phyloP scores from a whole-genome alignment of 2,797 vertebrate genomes.

The Hyperoplus immaculatus region DNA sequence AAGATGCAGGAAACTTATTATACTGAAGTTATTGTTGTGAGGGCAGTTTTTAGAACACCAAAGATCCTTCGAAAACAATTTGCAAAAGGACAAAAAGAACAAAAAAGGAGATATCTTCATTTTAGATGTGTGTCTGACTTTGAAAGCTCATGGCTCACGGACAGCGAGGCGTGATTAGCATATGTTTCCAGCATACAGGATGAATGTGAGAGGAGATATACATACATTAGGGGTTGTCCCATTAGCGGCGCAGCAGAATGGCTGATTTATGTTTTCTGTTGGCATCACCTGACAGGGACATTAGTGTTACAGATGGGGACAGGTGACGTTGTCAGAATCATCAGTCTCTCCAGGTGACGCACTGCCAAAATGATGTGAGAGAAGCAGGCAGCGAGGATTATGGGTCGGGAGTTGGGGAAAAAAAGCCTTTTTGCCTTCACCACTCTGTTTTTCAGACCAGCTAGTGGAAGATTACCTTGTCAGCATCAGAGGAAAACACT shows the following conservation, averaged over 20 bases:
- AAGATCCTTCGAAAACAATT: slow-evolving; percentile 34
- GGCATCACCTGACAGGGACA: slow-evolving; percentile 81
- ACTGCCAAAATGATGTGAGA: slow-evolving; percentile 72
- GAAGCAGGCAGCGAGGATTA: slow-evolving; percentile 68
- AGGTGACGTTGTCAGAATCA: slow-evolving; percentile 80
- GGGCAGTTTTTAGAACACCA: not conserved
- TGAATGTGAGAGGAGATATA: slow-evolving; percentile 70
- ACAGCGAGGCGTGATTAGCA: slow-evolving; percentile 74
- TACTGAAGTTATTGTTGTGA: slow-evolving; percentile 4
- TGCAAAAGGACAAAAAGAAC: slow-evolving; percentile 31
- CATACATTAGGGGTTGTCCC: slow-evolving; percentile 80
- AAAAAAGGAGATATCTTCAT: slow-evolving; percentile 56
- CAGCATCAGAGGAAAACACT: slow-evolving; percentile 67
- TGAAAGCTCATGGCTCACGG: slow-evolving; percentile 71
- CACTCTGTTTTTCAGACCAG: slow-evolving; percentile 44
- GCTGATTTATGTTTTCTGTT: slow-evolving; percentile 79
- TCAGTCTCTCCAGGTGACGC: slow-evolving; percentile 77
- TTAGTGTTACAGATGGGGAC: slow-evolving; percentile 84
- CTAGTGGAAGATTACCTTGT: slow-evolving; percentile 71
- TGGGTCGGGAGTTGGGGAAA: slow-evolving; percentile 43
- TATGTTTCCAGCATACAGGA: slow-evolving; percentile 71
- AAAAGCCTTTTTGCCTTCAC: slow-evolving; percentile 42
- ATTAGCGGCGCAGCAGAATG: slow-evolving; percentile 71
- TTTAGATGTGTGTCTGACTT: slow-evolving; percentile 69
- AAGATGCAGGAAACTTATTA: slow-evolving; percentile 37